A percentile compares a stretch with the other conserved stretches of the same genome.
These are phyloP conservation scores for Embiotoca jacksoni DNA, from an alignment of 2,113 vertebrate species.

Conservation along the genomic window DNA sequence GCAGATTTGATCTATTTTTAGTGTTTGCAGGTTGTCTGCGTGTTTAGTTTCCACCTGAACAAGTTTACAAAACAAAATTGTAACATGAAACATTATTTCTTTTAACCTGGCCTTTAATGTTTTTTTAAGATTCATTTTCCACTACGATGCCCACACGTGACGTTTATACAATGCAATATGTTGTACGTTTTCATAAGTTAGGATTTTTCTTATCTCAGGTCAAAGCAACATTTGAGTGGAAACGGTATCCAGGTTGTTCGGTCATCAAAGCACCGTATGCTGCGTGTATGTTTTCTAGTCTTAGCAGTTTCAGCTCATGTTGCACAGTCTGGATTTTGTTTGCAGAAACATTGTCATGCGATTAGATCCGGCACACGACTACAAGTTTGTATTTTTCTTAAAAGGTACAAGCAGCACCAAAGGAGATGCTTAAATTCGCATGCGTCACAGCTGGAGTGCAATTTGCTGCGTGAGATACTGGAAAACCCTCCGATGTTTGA, in stretches of 20 bases:
- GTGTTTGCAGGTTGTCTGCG: not conserved
- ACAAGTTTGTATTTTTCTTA: not conserved
- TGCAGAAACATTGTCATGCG: not conserved
- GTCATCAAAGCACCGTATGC: not conserved
- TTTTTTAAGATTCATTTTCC: not conserved
- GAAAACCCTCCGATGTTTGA: constrained; percentile 5
- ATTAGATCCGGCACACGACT: not conserved
- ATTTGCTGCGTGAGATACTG: constrained; percentile 30
- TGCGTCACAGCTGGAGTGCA: constrained; percentile 44
- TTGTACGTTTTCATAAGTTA: not conserved
- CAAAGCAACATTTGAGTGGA: constrained; percentile 13
- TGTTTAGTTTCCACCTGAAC: not conserved
- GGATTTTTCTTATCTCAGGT: constrained; percentile 56
- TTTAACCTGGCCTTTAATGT: constrained; percentile 29
- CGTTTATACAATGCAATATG: not conserved
- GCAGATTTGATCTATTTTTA: not conserved
- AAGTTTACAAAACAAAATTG: not conserved
- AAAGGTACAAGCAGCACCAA: constrained; percentile 35
- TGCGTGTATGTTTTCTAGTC: constrained; percentile 31
- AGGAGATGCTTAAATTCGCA: constrained; percentile 31
- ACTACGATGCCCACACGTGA: not conserved
- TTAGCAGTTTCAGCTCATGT: not conserved
- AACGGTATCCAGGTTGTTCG: constrained; percentile 18
- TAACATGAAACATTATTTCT: not conserved
- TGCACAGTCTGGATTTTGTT: constrained; percentile 1